Base-by-base conservation (phyloP, 2,113 vertebrate genomes). In the Aplodontia rufa region DNA sequence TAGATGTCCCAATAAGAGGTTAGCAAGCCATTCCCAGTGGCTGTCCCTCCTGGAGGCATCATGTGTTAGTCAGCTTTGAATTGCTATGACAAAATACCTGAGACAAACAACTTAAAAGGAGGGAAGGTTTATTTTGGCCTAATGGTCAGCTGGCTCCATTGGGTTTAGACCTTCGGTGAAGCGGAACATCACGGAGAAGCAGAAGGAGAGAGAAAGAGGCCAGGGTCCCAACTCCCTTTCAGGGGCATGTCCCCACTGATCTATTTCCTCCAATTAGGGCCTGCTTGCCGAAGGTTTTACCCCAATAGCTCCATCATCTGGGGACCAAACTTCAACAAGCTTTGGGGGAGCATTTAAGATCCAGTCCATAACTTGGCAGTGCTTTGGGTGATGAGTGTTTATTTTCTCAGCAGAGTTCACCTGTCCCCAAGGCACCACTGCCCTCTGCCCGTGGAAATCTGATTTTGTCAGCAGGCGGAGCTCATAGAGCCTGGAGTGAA, bases 351-450 rank as follows among this genome's bases (percentile, higher is more conserved):
- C 64, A n/a, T 19, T n/a, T 68, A 68, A n/a, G 3, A 68, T 68
- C 32, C 0, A 8, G 17, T n/a, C 6, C 17, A 8, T n/a, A n/a
- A 35, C 14, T 35, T 3, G 40, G 58, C 32, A 55, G 55, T 17
- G 42, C 14, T 20, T 3, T 16, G 3, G 58, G 4, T 20, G 1
- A 45, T 4, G 4, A 58, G 58, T 28, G 5, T 12, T 9, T 1
- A 32, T 11, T 53, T 47, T 17, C 7, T 22, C 4, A 9, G 22
- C 72, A 47, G 80, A 62, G 49, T 62, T n/a, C 1, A 1, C 1
- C 1, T 2, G 37, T 68, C 16, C 53, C 37, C 30, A 16, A 1
- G 0, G 0, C 8, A 5, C 32, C n/a, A n/a, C 80, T 64, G 49
- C n/a, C 30, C 49, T 47, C 53, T 3, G 1, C 22, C 45, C 19